A percentile compares a stretch with the other conserved stretches of the same genome.
phyloP scores from a whole-genome alignment of 2,113 vertebrate species.

The Ptychochromis oligacanthus region DNA sequence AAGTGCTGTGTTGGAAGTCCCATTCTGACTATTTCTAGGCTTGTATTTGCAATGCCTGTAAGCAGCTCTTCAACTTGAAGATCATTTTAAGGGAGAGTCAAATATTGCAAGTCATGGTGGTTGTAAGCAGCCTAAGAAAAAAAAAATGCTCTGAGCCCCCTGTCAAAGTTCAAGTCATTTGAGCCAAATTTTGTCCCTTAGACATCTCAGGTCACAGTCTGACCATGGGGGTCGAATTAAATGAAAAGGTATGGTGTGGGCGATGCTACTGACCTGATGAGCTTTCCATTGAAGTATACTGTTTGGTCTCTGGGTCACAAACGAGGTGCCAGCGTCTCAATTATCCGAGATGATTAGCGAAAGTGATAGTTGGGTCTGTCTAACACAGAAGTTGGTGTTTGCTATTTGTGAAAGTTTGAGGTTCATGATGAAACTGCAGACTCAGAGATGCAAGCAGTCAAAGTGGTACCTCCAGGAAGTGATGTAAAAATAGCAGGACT shows the following conservation, averaged over 20 bases:
- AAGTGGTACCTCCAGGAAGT: not conserved
- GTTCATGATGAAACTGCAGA: not conserved
- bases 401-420: not conserved
- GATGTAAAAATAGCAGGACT: slow-evolving; percentile 6
- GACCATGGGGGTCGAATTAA: not conserved
- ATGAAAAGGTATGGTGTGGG: not conserved
- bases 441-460: not conserved
- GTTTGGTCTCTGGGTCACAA: not conserved
- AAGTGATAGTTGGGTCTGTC: not conserved
- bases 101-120: not conserved
- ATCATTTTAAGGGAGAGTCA: not conserved
- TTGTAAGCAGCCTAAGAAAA: not conserved
- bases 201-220: not conserved
- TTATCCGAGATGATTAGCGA: not conserved
- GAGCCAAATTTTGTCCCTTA: not conserved
- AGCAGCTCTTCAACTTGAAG: not conserved
- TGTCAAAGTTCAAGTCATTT: not conserved
- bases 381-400: not conserved
- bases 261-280: not conserved
- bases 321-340: not conserved
- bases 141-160: not conserved
- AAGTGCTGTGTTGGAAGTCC: not conserved
- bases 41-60: not conserved
- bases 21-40: not conserved
- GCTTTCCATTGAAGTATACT: not conserved